These are phyloP conservation scores for Oligia latruncula DNA, from an alignment of 2,888 invertebrate genomes.

Conservation along the genomic window DNA sequence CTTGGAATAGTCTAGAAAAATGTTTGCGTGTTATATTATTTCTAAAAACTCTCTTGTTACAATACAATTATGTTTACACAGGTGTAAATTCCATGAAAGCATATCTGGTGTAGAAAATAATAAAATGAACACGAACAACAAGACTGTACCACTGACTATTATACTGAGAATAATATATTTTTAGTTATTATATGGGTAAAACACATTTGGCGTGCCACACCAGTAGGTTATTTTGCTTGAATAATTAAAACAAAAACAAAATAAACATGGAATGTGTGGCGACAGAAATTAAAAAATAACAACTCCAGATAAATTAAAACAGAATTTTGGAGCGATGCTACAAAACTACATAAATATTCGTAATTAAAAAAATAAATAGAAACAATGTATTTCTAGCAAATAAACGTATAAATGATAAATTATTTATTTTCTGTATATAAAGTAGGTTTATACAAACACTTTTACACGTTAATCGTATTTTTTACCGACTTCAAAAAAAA, in stretches of 20 bases:
- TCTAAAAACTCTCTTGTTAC: background rate
- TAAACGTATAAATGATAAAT: background rate
- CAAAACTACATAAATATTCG: background rate
- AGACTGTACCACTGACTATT: background rate
- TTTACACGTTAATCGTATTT: no score
- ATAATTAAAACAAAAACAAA: slow-evolving; percentile 1
- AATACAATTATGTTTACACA: slow-evolving; percentile 12
- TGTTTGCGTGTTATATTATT: background rate
- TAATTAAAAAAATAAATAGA: no score
- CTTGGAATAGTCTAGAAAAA: background rate
- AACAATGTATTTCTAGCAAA: background rate
- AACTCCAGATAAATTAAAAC: background rate
- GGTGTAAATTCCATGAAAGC: background rate
- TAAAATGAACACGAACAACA: background rate
- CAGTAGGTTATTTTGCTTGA: background rate
- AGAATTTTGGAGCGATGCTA: background rate
- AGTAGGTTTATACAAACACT: no score
- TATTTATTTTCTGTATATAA: no score
- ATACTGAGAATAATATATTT: background rate
- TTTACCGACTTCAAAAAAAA: no score
- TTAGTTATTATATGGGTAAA: background rate
- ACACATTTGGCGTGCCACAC: background rate
- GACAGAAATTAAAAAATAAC: background rate
- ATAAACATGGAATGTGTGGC: background rate
- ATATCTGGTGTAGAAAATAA: background rate